A percentile compares a stretch with the other conserved stretches of the same genome.
phyloP scores from a whole-genome alignment of 2,113 vertebrate species.

The Phoxinus phoxinus region DNA sequence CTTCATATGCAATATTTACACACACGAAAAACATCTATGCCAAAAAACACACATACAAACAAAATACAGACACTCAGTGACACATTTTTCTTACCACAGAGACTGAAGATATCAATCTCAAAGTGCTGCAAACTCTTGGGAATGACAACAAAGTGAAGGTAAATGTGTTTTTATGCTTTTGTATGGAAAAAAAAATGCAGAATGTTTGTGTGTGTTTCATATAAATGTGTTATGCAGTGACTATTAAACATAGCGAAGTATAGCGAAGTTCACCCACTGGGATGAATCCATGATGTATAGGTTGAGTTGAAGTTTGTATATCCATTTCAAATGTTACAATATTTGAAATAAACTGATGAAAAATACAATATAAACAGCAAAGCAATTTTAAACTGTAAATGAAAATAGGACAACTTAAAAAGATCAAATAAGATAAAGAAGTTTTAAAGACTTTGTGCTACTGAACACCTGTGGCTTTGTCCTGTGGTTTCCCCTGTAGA shows the following conservation, averaged over 20 bases:
- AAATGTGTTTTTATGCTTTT: slow-evolving; percentile 17
- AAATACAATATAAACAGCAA: background rate
- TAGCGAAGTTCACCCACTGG: background rate
- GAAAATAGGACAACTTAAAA: background rate
- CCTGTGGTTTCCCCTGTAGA: background rate
- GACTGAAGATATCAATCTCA: slow-evolving; percentile 89
- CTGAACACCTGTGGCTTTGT: background rate
- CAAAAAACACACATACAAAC: background rate
- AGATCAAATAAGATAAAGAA: background rate
- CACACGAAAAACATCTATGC: background rate
- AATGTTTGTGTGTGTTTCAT: background rate
- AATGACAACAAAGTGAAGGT: slow-evolving; percentile 92
- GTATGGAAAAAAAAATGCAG: background rate
- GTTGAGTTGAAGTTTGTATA: background rate
- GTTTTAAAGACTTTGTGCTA: background rate
- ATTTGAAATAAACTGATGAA: background rate
- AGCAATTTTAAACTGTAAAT: background rate
- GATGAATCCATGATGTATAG: background rate
- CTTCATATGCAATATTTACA: slow-evolving; percentile 35
- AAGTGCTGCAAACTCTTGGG: slow-evolving; percentile 87
- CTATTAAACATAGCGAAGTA: background rate
- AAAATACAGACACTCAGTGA: background rate
- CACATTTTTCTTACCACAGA: slow-evolving; percentile 70
- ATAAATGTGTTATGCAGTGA: background rate
- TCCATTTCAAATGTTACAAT: background rate